Conservation (phyloP, 1,140 invertebrate species). For the Contarinia nasturtii region DNA sequence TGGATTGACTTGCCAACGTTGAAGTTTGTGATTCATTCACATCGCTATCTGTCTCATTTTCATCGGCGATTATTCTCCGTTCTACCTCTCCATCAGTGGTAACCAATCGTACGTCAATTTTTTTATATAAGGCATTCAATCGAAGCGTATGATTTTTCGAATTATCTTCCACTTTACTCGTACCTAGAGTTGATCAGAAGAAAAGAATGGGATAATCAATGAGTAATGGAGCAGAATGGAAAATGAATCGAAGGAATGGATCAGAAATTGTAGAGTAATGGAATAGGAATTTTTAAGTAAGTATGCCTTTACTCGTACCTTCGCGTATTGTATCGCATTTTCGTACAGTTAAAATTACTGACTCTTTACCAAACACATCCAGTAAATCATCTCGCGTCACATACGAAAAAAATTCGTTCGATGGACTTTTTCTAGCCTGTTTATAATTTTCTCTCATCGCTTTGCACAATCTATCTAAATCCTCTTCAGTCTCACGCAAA, state of each 20-base stretch:
- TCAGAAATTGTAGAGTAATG: no score
- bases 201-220: neutral
- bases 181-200: neutral
- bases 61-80: no score
- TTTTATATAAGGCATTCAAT: neutral
- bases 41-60: no score
- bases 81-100: no score
- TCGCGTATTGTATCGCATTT: slow-evolving; percentile 10
- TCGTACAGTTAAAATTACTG: slow-evolving; percentile 18
- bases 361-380: slow-evolving; percentile 12
- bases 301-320: neutral
- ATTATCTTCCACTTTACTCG: neutral
- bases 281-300: no score
- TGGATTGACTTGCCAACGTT: no score
- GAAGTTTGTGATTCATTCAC: no score
- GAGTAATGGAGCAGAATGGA: neutral
- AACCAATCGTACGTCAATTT: no score
- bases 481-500: neutral
- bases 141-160: neutral
- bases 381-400: slow-evolving; percentile 20
- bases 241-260: no score
- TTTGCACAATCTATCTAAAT: neutral
- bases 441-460: slow-evolving; percentile 16
- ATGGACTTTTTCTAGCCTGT: slow-evolving; percentile 15
- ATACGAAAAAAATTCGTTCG: slow-evolving; percentile 19